Percentiles rank a stretch among this genome's conserved stretches.
Evolutionary conservation across 2,113 vertebrate genomes (phyloP).

Genomic region (Etia nguti): DNA sequence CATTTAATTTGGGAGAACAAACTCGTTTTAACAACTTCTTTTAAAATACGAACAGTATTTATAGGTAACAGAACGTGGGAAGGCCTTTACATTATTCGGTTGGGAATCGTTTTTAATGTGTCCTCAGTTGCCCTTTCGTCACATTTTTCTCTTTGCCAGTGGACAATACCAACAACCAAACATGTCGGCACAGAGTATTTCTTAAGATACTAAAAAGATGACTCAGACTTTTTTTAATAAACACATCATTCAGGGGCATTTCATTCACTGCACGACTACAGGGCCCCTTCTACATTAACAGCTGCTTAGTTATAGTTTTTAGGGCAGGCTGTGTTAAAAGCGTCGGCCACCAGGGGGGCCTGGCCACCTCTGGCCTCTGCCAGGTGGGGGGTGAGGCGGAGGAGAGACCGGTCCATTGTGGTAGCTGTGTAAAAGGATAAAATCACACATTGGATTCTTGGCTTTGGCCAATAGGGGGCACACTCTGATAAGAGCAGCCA

Average conservation of each 20-base stretch:
- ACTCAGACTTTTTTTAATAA: constrained; percentile 8
- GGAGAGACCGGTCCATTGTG: constrained; percentile 77
- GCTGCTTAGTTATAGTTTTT: constrained; percentile 46
- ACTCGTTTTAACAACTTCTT: neutral
- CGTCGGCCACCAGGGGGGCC: constrained; percentile 75
- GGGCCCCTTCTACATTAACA: constrained; percentile 43
- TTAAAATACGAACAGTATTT: constrained; percentile 32
- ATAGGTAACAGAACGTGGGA: constrained; percentile 20
- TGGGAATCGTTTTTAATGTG: constrained; percentile 4
- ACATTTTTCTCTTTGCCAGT: constrained; percentile 33
- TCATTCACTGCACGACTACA: constrained; percentile 18
- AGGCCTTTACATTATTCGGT: constrained; percentile 32
- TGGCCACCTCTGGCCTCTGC: constrained; percentile 79
- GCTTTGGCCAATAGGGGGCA: constrained; percentile 53
- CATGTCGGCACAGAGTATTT: constrained; percentile 43
- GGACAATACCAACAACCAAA: constrained; percentile 39
- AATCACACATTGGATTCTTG: constrained; percentile 74
- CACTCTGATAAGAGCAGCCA: constrained; percentile 55
- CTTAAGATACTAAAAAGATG: constrained; percentile 9
- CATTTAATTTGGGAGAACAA: constrained; percentile 26
- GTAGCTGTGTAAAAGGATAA: constrained; percentile 81
- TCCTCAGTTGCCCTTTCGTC: constrained; percentile 5
- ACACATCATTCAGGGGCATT: constrained; percentile 28
- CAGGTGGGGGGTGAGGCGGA: constrained; percentile 72
- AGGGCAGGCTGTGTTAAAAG: constrained; percentile 73